These are phyloP conservation scores for Meiosimyza decipiens DNA, from an alignment of 2,888 invertebrate species.

Conservation along the genomic window DNA sequence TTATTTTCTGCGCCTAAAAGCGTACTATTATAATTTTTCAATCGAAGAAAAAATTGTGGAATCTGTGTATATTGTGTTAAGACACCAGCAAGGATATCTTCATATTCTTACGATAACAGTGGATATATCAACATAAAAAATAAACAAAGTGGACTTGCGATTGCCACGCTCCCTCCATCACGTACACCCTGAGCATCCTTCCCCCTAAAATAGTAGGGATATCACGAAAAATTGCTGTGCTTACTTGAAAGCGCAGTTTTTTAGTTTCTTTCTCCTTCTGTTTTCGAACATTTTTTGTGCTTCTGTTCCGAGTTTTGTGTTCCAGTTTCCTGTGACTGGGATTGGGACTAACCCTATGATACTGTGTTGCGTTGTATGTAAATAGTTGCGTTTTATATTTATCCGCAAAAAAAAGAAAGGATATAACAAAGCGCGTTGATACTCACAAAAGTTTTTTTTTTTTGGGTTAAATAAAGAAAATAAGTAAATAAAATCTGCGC, in stretches of 20 bases:
- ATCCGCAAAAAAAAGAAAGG: background rate
- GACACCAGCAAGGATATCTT: no score
- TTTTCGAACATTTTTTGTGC: constrained; percentile 6
- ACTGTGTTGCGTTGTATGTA: background rate
- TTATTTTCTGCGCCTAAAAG: no score
- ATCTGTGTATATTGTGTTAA: no score
- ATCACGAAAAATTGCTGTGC: constrained; percentile 13
- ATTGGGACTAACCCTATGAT: background rate
- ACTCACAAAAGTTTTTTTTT: no score
- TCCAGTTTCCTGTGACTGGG: background rate
- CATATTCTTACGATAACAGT: no score
- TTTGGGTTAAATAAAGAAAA: no score
- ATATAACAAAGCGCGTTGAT: background rate
- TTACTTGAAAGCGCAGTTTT: constrained; percentile 2
- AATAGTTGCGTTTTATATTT: background rate
- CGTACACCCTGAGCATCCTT: no score
- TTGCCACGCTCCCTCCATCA: no score
- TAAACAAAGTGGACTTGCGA: no score
- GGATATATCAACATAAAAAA: no score
- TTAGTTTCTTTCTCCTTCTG: constrained; percentile 16
- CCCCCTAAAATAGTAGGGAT: background rate
- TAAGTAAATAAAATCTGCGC: background rate
- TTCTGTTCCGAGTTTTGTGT: constrained; percentile 7
- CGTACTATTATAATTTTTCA: no score
- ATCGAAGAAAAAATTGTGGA: no score